Conservation (phyloP, 2,797 vertebrate genomes). For the Carapus acus region DNA sequence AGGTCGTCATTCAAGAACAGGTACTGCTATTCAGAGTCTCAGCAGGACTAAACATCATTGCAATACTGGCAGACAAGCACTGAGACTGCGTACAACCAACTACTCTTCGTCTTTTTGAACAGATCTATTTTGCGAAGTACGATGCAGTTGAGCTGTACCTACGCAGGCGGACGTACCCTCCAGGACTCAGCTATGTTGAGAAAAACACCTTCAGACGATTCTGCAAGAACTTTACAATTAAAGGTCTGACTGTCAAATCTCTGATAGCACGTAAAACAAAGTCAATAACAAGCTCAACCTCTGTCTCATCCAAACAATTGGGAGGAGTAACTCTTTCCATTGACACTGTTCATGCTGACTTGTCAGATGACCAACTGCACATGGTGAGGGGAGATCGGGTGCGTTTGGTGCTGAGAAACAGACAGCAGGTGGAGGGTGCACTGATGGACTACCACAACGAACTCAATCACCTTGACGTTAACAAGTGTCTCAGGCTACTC, state of each 20-base stretch:
- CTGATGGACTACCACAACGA: conserved; percentile 62
- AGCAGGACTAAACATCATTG: too few relatives aligned
- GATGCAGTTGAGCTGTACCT: conserved; percentile 65
- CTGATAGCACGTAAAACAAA: not conserved
- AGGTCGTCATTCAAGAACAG: conserved; percentile 32
- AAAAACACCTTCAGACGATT: conserved; percentile 71
- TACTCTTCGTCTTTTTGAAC: conserved; percentile 27
- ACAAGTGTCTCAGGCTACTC: conserved; percentile 63
- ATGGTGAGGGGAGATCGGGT: conserved; percentile 19
- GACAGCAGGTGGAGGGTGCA: conserved; percentile 51
- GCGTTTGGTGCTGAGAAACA: conserved; percentile 58
- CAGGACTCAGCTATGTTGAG: conserved; percentile 62
- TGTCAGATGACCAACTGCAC: conserved; percentile 49
- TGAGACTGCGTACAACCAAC: too few relatives aligned
- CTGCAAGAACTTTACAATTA: conserved; percentile 62
- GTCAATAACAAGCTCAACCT: not conserved
- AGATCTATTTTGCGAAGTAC: conserved; percentile 66
- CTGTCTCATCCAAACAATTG: not conserved
- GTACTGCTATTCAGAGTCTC: not conserved
- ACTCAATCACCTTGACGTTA: conserved; percentile 62
- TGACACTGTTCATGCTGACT: not conserved
- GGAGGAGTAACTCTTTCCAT: not conserved
- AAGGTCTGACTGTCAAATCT: conserved; percentile 45
- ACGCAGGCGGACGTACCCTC: conserved; percentile 53
- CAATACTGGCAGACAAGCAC: too few relatives aligned